These are phyloP conservation scores for Maconellicoccus hirsutus DNA, from an alignment of 1,140 invertebrate genomes.

Conservation along the genomic window DNA sequence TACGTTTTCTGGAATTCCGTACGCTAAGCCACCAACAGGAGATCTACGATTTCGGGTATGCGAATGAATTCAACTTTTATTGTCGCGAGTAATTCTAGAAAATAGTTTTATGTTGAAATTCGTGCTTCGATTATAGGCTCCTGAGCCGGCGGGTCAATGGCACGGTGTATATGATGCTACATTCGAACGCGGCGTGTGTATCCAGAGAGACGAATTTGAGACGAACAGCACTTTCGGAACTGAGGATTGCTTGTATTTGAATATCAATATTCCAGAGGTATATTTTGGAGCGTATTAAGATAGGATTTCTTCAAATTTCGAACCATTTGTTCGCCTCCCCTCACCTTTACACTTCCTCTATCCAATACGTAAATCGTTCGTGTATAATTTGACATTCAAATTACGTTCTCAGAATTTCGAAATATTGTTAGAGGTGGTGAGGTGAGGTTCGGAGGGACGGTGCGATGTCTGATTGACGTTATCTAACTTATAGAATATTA, in stretches of 20 bases:
- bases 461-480: too few species aligned
- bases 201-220: slow-evolving; percentile 30
- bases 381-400: too few species aligned
- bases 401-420: too few species aligned
- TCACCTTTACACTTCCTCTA: too few species aligned
- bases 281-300: slow-evolving; percentile 22
- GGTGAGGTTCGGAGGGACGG: too few species aligned
- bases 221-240: slow-evolving; percentile 29
- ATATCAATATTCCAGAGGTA: not conserved
- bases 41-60: slow-evolving; percentile 11
- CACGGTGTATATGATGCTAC: slow-evolving; percentile 37
- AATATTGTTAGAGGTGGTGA: too few species aligned
- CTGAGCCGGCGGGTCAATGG: slow-evolving; percentile 36
- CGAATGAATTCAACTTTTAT: not conserved
- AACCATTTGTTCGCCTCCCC: too few species aligned
- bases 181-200: slow-evolving; percentile 35
- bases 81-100: not conserved
- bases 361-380: too few species aligned
- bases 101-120: not conserved
- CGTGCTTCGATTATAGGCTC: slow-evolving; percentile 29
- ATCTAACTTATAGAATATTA: too few species aligned
- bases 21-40: not conserved
- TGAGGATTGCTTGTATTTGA: slow-evolving; percentile 50
- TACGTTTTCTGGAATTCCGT: slow-evolving; percentile 12
- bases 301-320: too few species aligned